Base-by-base conservation (phyloP, 2,888 invertebrate species). In the Scaptomyza polygonia region DNA sequence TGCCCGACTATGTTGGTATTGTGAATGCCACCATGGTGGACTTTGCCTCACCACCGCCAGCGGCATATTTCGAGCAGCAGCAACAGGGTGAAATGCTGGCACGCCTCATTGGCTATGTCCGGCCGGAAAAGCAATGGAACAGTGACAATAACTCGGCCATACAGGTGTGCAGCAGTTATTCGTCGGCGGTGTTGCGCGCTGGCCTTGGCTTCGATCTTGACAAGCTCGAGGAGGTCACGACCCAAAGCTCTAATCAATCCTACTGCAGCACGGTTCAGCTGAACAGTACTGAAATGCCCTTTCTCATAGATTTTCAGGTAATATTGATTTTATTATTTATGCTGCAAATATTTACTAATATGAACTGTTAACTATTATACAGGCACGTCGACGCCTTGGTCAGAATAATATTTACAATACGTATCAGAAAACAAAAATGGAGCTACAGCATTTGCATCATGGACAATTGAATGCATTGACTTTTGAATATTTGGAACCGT, bases 401-500 rank as follows among this genome's bases (percentile, higher is more conserved):
- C 75, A 88, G 12, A 89, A 89, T 0, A 93, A 93, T 0, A 91
- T 94, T 4, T 94, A 94, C 86, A 94, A 94, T 21, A 93, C 94
- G 4, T 94, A 94, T 79, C 94, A 95, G 80, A 95, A 95, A 65
- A 95, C 96, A 32, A 96, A 96, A 92, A 96, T 97, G 96, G 96
- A 96, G 89, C 92, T 97, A 65, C 94, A 95, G 59, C 96, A 97
- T 84, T 94, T 94, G 75, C 94, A 94, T 47, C 93, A 93, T 56
- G 96, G 96, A 72, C 95, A 94, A 86, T 94, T 95, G 0, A 96
- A 96, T 93, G 96, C 96, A 0, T 97, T 97, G 83, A 97, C 97
- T 0, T 96, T 97, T 87, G 97, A 97, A 89, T 97, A 96, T 90
- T 92, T 98, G 68, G 97, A 98, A 90, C 97, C 98, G 0, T 98